Evolutionary conservation across 2,113 vertebrate species (phyloP).

Genomic region (Sinocyclocheilus anophthalmus): DNA sequence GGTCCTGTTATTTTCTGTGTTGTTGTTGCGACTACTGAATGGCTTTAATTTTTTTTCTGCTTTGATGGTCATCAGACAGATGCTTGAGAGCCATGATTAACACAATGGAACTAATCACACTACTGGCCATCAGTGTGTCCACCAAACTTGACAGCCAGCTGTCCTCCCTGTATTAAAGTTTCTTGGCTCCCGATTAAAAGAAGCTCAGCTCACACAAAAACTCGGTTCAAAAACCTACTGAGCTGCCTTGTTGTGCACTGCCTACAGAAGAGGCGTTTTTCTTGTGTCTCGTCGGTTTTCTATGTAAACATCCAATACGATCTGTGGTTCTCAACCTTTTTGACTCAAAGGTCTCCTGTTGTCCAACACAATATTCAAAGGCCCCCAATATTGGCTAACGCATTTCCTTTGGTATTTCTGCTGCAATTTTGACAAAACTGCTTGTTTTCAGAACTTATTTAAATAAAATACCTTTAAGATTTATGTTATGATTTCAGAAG

Average conservation of each 20-base stretch:
- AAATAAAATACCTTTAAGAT: neutral
- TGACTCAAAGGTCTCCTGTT: neutral
- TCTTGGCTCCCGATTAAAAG: neutral
- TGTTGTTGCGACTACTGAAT: constrained; percentile 17
- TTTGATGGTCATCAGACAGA: constrained; percentile 44
- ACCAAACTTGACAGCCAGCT: constrained; percentile 44
- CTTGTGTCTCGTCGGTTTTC: neutral
- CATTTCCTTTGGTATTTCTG: constrained; percentile 67
- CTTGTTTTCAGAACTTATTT: neutral
- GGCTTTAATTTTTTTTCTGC: constrained; percentile 47
- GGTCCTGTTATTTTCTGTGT: constrained; percentile 26
- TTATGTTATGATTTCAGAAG: neutral
- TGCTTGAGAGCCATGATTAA: constrained; percentile 39
- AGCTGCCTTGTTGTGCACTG: neutral
- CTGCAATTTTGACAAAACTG: neutral
- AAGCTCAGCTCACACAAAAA: neutral
- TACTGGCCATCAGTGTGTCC: constrained; percentile 32
- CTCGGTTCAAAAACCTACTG: neutral
- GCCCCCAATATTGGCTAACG: neutral
- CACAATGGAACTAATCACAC: constrained; percentile 44
- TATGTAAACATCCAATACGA: neutral
- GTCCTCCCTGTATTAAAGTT: constrained; percentile 25
- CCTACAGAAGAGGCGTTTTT: neutral
- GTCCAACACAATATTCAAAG: too few species aligned
- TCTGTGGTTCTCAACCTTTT: neutral